These are phyloP conservation scores for Ciconia nigra DNA, from an alignment of 2,797 vertebrate genomes.

Conservation along the genomic window DNA sequence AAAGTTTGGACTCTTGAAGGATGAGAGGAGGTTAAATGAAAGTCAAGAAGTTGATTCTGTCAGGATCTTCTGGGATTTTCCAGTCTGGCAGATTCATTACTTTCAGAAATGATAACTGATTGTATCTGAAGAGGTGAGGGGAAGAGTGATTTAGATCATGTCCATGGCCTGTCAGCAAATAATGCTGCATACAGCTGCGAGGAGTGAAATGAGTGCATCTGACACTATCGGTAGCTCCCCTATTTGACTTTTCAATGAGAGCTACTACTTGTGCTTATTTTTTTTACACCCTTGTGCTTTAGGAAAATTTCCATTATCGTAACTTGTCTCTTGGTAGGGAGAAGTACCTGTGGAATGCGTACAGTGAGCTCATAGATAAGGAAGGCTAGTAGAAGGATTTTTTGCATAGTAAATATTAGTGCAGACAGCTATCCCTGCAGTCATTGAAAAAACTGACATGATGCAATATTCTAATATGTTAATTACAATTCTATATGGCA, in stretches of 20 bases:
- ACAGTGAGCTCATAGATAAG: not conserved
- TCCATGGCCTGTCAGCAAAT: slow-evolving; percentile 49
- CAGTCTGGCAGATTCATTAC: slow-evolving; percentile 63
- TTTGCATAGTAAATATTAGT: not conserved
- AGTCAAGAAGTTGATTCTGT: slow-evolving; percentile 53
- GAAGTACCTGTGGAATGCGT: not conserved
- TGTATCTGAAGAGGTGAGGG: slow-evolving; percentile 45
- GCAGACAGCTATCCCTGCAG: not conserved
- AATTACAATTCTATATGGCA: slow-evolving; percentile 30
- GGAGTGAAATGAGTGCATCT: not conserved
- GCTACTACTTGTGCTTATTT: not conserved
- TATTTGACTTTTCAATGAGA: not conserved
- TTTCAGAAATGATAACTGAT: slow-evolving; percentile 60
- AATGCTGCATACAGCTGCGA: not conserved
- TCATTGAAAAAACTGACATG: not conserved
- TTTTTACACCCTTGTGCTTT: not conserved
- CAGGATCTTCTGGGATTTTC: slow-evolving; percentile 45
- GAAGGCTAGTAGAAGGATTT: not conserved
- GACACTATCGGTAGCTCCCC: not conserved
- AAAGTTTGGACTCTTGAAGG: slow-evolving; percentile 9
- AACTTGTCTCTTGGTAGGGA: not conserved
- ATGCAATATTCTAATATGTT: not conserved
- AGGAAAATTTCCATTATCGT: not conserved
- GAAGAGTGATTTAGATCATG: slow-evolving; percentile 36
- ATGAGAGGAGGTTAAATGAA: slow-evolving; percentile 54